Evolutionary conservation across 2,797 vertebrate genomes (phyloP), one percentile per base, ranked within the genome.

Genomic region (Galago senegalensis): DNA sequence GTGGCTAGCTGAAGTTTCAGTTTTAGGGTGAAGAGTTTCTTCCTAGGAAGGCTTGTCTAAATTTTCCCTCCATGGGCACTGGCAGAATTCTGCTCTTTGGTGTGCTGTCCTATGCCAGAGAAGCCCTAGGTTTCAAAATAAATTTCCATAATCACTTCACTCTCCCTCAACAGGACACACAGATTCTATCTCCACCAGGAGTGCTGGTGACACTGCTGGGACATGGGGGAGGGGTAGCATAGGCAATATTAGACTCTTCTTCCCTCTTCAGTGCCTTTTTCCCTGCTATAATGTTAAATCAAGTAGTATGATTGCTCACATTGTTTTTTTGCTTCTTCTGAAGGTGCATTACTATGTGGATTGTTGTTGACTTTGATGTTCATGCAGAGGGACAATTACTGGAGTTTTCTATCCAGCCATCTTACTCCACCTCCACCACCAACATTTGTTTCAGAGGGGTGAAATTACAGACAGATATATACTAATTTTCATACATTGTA

Each of bases 391-490:
- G 65, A n/a, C 31, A 67, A 67, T 67, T 31, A n/a, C 65, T 67
- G 65, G 65, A 67, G 31, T 17, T 67, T 67, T 67, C 65, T n/a
- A 67, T 67, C 65, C 17, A n/a, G 31, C 65, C 16, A n/a, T n/a
- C 65, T 67, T 67, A n/a, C 3, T 67, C 65, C 17, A 67, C 17
- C 65, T 67, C 31, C 16, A 18, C 65, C 65, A 67, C 31, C 65
- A 80, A 80, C 23, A 37, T 12, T 81, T 3, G 27, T 81, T 60
- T 60, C 77, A 60, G 23, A 93, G 37, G 89, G n/a, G 20, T 79
- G 25, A 91, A 91, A 65, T 90, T 92, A 73, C 91, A 18, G 14
- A n/a, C 37, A 91, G 31, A 93, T 79, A 81, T 87, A 87, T 60
- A 85, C 5, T 43, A 49, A 7, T 53, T 70, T 89, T 95, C 37